A percentile compares a stretch with the other conserved stretches of the same genome.
These are phyloP conservation scores for Troides aeacus DNA, from an alignment of 2,888 invertebrate species.

Conservation along the genomic window DNA sequence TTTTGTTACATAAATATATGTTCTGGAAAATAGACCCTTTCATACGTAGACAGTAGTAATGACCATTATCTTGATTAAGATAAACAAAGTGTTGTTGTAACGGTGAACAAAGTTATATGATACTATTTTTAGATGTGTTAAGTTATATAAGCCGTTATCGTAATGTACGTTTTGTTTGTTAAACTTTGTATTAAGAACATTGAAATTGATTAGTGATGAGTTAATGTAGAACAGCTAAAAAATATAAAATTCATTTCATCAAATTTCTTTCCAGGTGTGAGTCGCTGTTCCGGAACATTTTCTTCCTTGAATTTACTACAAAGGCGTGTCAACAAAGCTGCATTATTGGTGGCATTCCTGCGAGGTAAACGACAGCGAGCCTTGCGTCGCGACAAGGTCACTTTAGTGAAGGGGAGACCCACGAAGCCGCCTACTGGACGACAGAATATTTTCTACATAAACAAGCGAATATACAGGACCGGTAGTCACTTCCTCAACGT, in stretches of 20 bases:
- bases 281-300: conserved; percentile 15
- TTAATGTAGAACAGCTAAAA: too few species aligned
- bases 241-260: background rate
- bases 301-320: conserved; percentile 3
- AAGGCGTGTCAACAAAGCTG: conserved; percentile 55
- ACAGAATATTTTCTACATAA: conserved; percentile 31
- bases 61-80: conserved; percentile 13
- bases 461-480: conserved; percentile 33
- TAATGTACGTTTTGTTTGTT: too few species aligned
- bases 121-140: too few species aligned
- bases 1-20: conserved; percentile 6
- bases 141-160: too few species aligned
- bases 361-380: conserved; percentile 64
- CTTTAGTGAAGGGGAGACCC: conserved; percentile 63
- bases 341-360: conserved; percentile 69
- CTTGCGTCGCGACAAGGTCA: conserved; percentile 70
- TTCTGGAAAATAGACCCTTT: background rate
- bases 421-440: conserved; percentile 31
- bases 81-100: conserved; percentile 12
- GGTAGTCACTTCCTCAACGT: conserved; percentile 36
- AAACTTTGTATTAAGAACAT: too few species aligned
- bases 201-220: too few species aligned
- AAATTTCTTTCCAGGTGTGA: background rate
- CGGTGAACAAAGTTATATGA: background rate
- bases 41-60: conserved; percentile 7